These are phyloP conservation scores for Rhopilema esculentum DNA, from an alignment of 30 jellyfish, hydroid and myxozoan species.

Conservation along the genomic window DNA sequence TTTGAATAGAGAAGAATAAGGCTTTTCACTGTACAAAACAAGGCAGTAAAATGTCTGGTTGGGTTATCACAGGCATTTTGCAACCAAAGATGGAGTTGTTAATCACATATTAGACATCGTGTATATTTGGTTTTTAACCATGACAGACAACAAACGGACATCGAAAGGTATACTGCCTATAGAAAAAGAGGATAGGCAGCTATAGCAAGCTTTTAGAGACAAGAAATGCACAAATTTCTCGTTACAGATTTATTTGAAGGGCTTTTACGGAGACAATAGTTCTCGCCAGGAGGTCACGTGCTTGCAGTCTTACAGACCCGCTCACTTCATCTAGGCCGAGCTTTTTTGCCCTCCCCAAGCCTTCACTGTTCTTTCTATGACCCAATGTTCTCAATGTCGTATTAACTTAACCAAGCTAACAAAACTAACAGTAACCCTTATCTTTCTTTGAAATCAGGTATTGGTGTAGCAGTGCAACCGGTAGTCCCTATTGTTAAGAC, in stretches of 20 bases:
- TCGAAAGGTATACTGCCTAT: too few species aligned
- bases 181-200: too few species aligned
- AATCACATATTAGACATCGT: too few species aligned
- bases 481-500: conserved; percentile 26
- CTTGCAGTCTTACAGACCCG: background rate
- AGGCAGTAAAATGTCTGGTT: too few species aligned
- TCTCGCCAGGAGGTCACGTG: background rate
- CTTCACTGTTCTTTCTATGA: background rate
- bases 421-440: background rate
- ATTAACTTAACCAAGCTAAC: background rate
- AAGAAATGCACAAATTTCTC: background rate
- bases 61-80: too few species aligned
- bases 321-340: background rate
- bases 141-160: too few species aligned
- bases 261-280: background rate
- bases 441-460: conserved; percentile 43
- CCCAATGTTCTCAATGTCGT: background rate
- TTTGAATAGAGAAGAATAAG: too few species aligned
- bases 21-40: too few species aligned
- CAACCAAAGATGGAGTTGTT: too few species aligned
- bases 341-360: too few species aligned
- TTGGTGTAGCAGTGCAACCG: conserved; percentile 36
- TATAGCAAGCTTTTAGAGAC: background rate
- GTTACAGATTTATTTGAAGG: background rate
- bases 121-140: too few species aligned